Evolutionary conservation across 2,888 invertebrate species (phyloP).

Genomic region (Trachelus iudaicus): DNA sequence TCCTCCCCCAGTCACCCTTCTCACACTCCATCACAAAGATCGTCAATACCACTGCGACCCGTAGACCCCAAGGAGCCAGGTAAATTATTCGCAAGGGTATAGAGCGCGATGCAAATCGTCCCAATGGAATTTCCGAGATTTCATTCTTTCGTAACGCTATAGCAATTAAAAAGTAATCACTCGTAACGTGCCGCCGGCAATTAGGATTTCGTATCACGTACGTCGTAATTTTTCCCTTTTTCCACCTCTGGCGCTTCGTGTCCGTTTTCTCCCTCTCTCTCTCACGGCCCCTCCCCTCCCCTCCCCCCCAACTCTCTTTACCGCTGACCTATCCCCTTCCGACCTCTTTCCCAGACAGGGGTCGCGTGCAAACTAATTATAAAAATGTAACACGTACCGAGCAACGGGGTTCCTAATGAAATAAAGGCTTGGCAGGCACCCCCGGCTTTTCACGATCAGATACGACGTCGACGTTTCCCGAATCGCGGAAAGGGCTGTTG

Average conservation of each 20-base stretch:
- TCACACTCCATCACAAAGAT: too few relatives aligned
- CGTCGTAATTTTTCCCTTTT: conserved; percentile 37
- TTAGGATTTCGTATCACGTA: conserved; percentile 52
- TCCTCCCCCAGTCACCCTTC: too few relatives aligned
- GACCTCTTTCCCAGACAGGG: conserved; percentile 22
- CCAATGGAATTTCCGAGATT: conserved; percentile 16
- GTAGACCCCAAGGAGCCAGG: too few relatives aligned
- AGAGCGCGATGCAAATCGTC: too few relatives aligned
- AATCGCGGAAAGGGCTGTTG: conserved; percentile 4
- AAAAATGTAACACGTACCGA: conserved; percentile 49
- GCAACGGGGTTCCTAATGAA: conserved; percentile 34
- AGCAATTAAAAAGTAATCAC: conserved; percentile 61
- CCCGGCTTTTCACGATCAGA: conserved; percentile 15
- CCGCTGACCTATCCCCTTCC: conserved; percentile 10
- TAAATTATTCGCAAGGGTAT: too few relatives aligned
- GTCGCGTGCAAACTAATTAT: conserved; percentile 53
- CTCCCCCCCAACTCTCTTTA: conserved; percentile 3
- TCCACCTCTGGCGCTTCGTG: conserved; percentile 8
- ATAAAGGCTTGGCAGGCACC: conserved; percentile 28
- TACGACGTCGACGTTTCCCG: conserved; percentile 17
- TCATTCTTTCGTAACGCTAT: conserved; percentile 44
- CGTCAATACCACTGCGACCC: too few relatives aligned
- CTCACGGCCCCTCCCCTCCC: not conserved
- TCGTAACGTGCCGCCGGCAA: conserved; percentile 50
- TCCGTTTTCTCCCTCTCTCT: conserved; percentile 11